phyloP scores from a whole-genome alignment of 1,140 invertebrate genomes.

The Zelostemma sp. region DNA sequence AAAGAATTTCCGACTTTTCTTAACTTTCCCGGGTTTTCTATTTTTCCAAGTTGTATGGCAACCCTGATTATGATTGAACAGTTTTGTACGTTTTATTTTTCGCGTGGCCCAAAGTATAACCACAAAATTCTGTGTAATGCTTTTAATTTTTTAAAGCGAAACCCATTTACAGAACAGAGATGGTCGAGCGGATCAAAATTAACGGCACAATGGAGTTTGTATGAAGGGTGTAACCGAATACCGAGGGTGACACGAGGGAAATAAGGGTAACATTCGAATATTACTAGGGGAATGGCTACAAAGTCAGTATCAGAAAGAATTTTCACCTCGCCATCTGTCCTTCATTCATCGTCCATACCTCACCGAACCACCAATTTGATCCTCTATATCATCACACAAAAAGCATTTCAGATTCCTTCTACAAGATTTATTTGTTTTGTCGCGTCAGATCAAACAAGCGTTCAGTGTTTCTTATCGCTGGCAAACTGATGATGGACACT shows the following conservation, averaged over 20 bases:
- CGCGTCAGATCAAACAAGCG: too few relatives aligned
- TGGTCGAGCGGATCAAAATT: slow-evolving; percentile 49
- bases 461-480: too few relatives aligned
- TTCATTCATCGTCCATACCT: slow-evolving; percentile 32
- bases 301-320: slow-evolving; percentile 27
- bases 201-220: slow-evolving; percentile 6
- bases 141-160: slow-evolving; percentile 13
- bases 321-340: slow-evolving; percentile 40
- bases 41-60: too few relatives aligned
- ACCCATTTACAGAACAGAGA: slow-evolving; percentile 15
- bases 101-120: too few relatives aligned
- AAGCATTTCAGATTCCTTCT: too few relatives aligned
- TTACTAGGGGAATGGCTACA: slow-evolving; percentile 13
- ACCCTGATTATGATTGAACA: too few relatives aligned
- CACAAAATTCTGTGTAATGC: too few relatives aligned
- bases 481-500: too few relatives aligned
- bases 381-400: too few relatives aligned
- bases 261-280: slow-evolving; percentile 34
- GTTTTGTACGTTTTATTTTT: too few relatives aligned
- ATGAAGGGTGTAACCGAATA: slow-evolving; percentile 8
- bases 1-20: too few relatives aligned
- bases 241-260: slow-evolving; percentile 22
- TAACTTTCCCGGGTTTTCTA: too few relatives aligned
- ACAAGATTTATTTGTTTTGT: slow-evolving; percentile 12
- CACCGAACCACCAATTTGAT: slow-evolving; percentile 14